Conservation (phyloP, 2,888 invertebrate genomes). For the Chaetogeoica ovagalla region DNA sequence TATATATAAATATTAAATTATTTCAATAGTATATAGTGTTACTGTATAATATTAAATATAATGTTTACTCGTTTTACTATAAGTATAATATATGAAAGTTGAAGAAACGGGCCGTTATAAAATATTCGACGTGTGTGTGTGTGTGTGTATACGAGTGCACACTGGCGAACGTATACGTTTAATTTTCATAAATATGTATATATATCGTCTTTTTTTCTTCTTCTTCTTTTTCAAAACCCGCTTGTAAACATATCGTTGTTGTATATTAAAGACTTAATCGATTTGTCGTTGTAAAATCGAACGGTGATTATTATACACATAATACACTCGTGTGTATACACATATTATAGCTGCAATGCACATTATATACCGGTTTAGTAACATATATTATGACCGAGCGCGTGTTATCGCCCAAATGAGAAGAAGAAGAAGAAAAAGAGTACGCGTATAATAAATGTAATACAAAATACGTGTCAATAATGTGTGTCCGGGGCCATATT, state of each 20-base stretch:
- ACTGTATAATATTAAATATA: too few species aligned
- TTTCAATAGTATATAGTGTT: too few species aligned
- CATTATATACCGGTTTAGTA: constrained; percentile 13
- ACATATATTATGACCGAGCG: neutral
- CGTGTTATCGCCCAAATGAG: neutral
- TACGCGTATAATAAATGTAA: neutral
- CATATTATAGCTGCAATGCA: too few species aligned
- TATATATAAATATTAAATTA: too few species aligned
- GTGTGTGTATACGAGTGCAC: neutral
- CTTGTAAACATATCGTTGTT: neutral
- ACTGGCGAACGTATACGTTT: neutral
- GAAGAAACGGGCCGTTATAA: neutral
- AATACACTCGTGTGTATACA: too few species aligned
- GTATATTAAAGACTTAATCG: constrained; percentile 23
- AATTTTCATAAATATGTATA: too few species aligned
- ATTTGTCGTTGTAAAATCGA: constrained; percentile 37
- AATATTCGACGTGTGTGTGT: neutral
- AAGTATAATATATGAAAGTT: too few species aligned
- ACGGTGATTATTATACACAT: neutral
- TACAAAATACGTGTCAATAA: constrained; percentile 1
- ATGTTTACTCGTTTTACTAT: too few species aligned
- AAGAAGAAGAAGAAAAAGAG: neutral
- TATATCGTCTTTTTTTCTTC: neutral
- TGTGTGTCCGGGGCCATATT: neutral
- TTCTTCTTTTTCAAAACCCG: neutral